Evolutionary conservation across 2,113 vertebrate species (phyloP).

Genomic region (Prochilodus magdalenae): DNA sequence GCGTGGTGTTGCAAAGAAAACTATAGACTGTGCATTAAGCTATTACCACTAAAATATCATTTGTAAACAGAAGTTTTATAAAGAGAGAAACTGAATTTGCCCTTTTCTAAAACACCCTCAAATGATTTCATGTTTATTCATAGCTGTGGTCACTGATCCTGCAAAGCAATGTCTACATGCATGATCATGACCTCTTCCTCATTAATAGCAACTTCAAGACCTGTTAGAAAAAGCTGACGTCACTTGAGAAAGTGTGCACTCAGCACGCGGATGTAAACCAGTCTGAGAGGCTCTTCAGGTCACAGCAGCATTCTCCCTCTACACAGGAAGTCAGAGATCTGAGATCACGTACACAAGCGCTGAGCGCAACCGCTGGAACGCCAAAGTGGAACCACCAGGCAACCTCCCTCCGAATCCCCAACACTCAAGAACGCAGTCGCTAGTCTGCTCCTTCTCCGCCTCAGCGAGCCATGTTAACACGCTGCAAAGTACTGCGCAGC

Average conservation of each 20-base stretch:
- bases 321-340: conserved; percentile 38
- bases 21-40: too few relatives aligned
- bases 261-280: conserved; percentile 42
- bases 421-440: neutral
- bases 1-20: too few relatives aligned
- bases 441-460: neutral
- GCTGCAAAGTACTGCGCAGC: neutral
- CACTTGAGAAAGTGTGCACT: conserved; percentile 37
- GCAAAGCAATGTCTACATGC: neutral
- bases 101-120: too few relatives aligned
- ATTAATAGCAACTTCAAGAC: conserved; percentile 23
- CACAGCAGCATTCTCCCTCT: conserved; percentile 36
- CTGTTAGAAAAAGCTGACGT: conserved; percentile 34
- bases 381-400: neutral
- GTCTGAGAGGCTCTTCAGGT: conserved; percentile 51
- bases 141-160: too few relatives aligned
- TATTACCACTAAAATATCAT: too few relatives aligned
- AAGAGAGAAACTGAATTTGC: too few relatives aligned
- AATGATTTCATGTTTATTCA: too few relatives aligned
- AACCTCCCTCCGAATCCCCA: neutral
- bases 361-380: neutral
- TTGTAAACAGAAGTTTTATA: too few relatives aligned
- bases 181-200: conserved; percentile 17
- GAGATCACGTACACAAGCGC: neutral
- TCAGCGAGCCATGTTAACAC: neutral